Conservation (phyloP, 2,888 invertebrate genomes). For the Laothoe populi region DNA sequence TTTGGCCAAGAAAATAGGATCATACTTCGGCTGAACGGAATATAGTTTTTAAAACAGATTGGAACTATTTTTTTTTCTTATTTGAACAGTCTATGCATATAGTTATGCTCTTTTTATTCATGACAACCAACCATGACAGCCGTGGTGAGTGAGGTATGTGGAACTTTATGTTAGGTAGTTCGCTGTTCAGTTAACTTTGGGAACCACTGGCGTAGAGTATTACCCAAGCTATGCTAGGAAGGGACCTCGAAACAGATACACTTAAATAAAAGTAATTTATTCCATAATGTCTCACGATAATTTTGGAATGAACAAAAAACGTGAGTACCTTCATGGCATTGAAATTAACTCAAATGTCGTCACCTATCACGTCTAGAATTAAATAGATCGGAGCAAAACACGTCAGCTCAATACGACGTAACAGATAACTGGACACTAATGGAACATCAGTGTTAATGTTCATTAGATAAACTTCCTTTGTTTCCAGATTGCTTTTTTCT, state of each 20-base stretch:
- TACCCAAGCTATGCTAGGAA: background rate
- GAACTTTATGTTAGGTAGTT: too few relatives aligned
- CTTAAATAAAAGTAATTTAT: background rate
- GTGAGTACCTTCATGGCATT: conserved; percentile 16
- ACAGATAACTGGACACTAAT: background rate
- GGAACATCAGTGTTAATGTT: background rate
- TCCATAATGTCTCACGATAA: conserved; percentile 3
- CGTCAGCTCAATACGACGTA: background rate
- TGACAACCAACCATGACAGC: too few relatives aligned
- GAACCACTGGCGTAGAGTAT: too few relatives aligned
- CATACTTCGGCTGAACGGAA: too few relatives aligned
- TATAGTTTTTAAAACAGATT: too few relatives aligned
- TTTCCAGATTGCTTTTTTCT: background rate
- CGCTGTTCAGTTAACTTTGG: too few relatives aligned
- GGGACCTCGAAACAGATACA: background rate
- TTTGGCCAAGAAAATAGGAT: too few relatives aligned
- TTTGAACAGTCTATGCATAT: too few relatives aligned
- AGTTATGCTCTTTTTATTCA: too few relatives aligned
- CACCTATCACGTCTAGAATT: conserved; percentile 5
- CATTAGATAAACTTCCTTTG: background rate
- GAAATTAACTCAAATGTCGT: conserved; percentile 10
- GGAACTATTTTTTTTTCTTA: too few relatives aligned
- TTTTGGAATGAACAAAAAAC: conserved; percentile 18
- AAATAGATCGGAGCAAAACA: background rate
- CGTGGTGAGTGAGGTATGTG: too few relatives aligned